Conservation (phyloP, 2,888 invertebrate species). For the Pristionchus maxplancki region DNA sequence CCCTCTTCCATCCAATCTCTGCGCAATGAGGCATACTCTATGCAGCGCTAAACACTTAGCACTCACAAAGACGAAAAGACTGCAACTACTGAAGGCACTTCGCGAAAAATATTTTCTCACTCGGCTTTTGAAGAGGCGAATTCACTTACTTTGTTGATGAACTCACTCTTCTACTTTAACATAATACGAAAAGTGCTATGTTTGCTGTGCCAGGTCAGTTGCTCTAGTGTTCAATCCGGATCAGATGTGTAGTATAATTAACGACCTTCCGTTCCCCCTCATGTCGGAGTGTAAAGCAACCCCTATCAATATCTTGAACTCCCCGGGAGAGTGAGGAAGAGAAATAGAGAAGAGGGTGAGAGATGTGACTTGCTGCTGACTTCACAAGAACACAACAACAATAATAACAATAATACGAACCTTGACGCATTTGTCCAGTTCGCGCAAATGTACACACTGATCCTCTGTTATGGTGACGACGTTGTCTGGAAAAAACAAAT, state of each 20-base stretch:
- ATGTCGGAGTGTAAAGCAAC: conserved; percentile 23
- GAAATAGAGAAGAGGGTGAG: neutral
- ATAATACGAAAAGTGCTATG: too few relatives aligned
- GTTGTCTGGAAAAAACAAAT: conserved; percentile 62
- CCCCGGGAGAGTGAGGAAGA: neutral
- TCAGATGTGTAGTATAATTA: conserved; percentile 34
- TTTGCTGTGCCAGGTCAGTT: neutral
- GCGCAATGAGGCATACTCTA: conserved; percentile 41
- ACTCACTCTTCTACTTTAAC: too few relatives aligned
- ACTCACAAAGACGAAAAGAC: conserved; percentile 21
- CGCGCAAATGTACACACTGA: conserved; percentile 72
- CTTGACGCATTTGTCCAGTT: conserved; percentile 75
- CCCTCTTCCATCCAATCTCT: conserved; percentile 20
- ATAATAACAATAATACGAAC: conserved; percentile 55
- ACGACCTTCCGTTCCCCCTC: conserved; percentile 11
- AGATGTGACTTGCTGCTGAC: neutral
- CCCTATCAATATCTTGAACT: conserved; percentile 4
- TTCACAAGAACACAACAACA: neutral
- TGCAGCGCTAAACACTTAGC: conserved; percentile 40
- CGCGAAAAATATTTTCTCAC: conserved; percentile 6
- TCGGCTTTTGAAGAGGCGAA: neutral
- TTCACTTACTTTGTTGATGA: neutral
- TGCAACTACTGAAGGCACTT: conserved; percentile 18
- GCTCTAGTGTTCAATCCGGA: neutral
- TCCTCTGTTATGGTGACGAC: conserved; percentile 76